Evolutionary conservation across 1,140 invertebrate genomes (phyloP), one percentile per base, ranked within the genome.

Genomic region (Dreissena polymorpha): DNA sequence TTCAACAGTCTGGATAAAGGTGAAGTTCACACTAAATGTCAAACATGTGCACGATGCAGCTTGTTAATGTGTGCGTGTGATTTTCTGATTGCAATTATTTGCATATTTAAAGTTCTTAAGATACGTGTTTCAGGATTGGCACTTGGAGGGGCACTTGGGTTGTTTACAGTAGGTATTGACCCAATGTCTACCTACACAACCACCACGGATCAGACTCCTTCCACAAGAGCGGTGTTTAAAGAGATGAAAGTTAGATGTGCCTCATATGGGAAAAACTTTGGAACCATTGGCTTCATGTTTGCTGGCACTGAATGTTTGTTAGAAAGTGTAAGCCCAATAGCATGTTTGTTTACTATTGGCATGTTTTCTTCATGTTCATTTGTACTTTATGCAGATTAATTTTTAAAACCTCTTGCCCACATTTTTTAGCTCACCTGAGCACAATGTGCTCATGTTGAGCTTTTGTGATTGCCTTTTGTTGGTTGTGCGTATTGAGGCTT

Each of bases 231-330:
- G 83, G 93, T 93, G 10, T 86, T 91, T 73, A 91, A 95, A 65
- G 99, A 99, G 93, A 98, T 99, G 97, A 97, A 97, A 93, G 94
- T 94, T 0, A 96, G 98, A 12, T 98, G 97, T 75, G 91, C 98
- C 55, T 95, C 96, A 72, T 99, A 99, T 94, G 98, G 97, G 0
- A 99, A 99, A 94, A 99, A 99, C 93, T 99, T 99, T 95, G 98
- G 98, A 23, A 94, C 98, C 64, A 95, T 99, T 86, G 99, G 98
- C 73, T 95, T 96, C 29, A 95, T 99, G 67, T 99, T 99, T 94
- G 96, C 98, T 51, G 96, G 95, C 12, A 95, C 98, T 13, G 98
- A 99, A 94, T 99, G 98, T 92, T 94, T 95, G 23, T 97, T 99
- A 91, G 98, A 99, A 95, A 88, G 88, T 95, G 75, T 92, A 97